Conservation (phyloP, 2,797 vertebrate genomes). For the Tragelaphus oryx region DNA sequence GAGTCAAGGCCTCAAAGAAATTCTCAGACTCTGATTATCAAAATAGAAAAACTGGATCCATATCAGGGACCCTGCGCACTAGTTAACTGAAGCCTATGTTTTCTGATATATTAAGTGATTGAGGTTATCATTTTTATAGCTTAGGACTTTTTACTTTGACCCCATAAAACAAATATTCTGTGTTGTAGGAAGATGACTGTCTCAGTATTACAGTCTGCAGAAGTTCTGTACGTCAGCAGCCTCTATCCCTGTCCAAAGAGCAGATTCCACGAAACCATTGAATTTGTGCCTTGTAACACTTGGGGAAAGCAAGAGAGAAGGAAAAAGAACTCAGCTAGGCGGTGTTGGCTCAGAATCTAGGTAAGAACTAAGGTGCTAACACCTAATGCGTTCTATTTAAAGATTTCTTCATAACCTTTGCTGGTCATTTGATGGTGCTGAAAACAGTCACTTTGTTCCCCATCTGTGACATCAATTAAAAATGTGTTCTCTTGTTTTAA, state of each 20-base stretch:
- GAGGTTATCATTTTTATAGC: background rate
- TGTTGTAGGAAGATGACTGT: background rate
- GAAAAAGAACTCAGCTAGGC: background rate
- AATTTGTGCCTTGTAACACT: background rate
- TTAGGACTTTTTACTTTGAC: background rate
- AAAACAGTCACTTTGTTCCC: background rate
- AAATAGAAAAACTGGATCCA: background rate
- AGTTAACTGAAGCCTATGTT: background rate
- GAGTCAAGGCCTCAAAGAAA: background rate
- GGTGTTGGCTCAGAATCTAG: background rate
- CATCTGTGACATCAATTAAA: background rate
- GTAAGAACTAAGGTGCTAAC: background rate
- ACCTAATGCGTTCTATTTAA: background rate
- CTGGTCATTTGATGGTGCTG: background rate
- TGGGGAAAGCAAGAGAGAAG: background rate
- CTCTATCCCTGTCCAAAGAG: background rate
- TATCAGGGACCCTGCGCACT: background rate
- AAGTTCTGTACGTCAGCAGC: background rate
- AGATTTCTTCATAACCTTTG: background rate
- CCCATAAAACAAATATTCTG: background rate
- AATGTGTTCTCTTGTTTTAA: conserved; percentile 36
- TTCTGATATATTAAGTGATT: background rate
- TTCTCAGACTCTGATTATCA: background rate
- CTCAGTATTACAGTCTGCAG: background rate
- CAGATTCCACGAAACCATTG: background rate